These are phyloP conservation scores for Nymphalis io DNA, from an alignment of 1,140 invertebrate species.

Conservation along the genomic window DNA sequence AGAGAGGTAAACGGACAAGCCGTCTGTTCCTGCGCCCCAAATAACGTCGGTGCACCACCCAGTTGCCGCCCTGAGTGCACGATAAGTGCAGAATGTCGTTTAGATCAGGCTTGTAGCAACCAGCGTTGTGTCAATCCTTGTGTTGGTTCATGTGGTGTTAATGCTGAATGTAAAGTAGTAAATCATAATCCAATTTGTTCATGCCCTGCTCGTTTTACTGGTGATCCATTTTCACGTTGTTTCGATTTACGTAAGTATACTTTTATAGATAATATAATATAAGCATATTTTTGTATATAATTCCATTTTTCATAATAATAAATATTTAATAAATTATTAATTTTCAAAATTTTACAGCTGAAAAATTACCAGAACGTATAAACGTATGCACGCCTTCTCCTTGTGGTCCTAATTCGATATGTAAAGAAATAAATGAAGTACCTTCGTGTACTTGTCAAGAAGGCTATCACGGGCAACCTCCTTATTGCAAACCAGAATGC, in stretches of 20 bases:
- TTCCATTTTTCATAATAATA: neutral
- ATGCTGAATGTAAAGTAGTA: conserved; percentile 84
- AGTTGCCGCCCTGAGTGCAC: conserved; percentile 83
- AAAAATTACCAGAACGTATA: conserved; percentile 70
- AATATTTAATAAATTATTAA: neutral
- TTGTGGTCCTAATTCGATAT: conserved; percentile 91
- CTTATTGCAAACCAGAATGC: conserved; percentile 89
- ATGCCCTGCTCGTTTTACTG: conserved; percentile 82
- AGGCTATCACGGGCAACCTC: conserved; percentile 90
- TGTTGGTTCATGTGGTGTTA: conserved; percentile 83
- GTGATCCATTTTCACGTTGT: conserved; percentile 84
- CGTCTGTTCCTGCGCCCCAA: conserved; percentile 84
- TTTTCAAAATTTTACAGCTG: conserved; percentile 52
- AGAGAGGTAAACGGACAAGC: conserved; percentile 83
- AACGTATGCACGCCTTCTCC: conserved; percentile 89
- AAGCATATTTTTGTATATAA: conserved; percentile 44
- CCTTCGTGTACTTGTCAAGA: conserved; percentile 88
- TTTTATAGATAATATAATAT: conserved; percentile 28
- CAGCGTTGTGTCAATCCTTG: conserved; percentile 84
- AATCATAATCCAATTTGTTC: conserved; percentile 85
- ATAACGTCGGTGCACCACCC: conserved; percentile 83
- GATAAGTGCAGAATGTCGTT: conserved; percentile 81
- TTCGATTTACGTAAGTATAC: conserved; percentile 81
- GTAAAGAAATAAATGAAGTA: conserved; percentile 85
- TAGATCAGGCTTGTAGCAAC: conserved; percentile 82